phyloP scores from a whole-genome alignment of 2,888 invertebrate species.

The Sphaeridia pumilis region DNA sequence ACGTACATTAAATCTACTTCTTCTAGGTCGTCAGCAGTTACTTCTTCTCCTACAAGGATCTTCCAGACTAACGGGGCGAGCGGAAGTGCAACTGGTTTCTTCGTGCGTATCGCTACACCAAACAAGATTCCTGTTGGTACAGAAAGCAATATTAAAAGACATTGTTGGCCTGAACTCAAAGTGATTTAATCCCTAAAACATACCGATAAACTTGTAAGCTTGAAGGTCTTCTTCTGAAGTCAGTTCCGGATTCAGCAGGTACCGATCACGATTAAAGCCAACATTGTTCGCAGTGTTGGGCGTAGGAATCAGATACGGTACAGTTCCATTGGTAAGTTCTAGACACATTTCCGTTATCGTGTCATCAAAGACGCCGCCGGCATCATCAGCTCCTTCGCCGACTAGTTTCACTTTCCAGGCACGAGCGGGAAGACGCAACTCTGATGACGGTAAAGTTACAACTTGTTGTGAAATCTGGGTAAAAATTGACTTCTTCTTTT shows the following conservation, averaged over 20 bases:
- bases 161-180: not conserved
- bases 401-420: conserved; percentile 57
- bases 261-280: conserved; percentile 52
- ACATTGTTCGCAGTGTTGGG: conserved; percentile 52
- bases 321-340: conserved; percentile 49
- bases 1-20: conserved; percentile 50
- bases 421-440: conserved; percentile 50
- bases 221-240: conserved; percentile 46
- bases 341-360: conserved; percentile 57
- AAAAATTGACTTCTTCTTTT: conserved; percentile 50
- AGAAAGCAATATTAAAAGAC: not conserved
- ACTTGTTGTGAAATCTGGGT: conserved; percentile 53
- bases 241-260: conserved; percentile 49
- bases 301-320: conserved; percentile 50
- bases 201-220: conserved; percentile 52
- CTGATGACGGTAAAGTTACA: conserved; percentile 47
- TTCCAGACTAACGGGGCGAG: conserved; percentile 54
- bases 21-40: conserved; percentile 50
- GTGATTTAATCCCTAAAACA: conserved; percentile 8
- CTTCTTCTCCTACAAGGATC: conserved; percentile 48
- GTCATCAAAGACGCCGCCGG: conserved; percentile 57
- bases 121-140: conserved; percentile 49
- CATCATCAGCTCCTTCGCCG: conserved; percentile 57
- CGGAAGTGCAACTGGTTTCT: conserved; percentile 52
- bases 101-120: conserved; percentile 54